phyloP scores from a whole-genome alignment of 2,797 vertebrate genomes.

The Spinus olivaceus region DNA sequence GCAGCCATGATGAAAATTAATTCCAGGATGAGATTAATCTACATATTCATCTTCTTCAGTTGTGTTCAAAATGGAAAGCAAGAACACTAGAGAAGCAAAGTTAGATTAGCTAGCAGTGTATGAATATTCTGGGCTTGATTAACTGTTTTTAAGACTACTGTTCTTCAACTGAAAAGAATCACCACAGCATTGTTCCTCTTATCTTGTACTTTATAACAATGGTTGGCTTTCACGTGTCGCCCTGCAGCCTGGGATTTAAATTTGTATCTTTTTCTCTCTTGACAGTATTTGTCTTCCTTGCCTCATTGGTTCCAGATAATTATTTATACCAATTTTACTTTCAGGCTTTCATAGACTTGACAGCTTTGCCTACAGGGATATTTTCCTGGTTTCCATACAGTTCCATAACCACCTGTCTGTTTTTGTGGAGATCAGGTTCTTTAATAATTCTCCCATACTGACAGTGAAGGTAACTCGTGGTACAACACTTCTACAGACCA shows the following conservation, averaged over 20 bases:
- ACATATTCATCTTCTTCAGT: constrained; percentile 14
- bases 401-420: neutral
- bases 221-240: neutral
- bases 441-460: neutral
- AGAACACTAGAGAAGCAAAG: neutral
- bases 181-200: neutral
- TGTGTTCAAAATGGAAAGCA: neutral
- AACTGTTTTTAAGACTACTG: neutral
- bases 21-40: constrained; percentile 20
- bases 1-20: constrained; percentile 41
- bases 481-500: neutral
- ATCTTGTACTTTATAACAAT: neutral
- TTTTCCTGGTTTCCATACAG: neutral
- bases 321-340: constrained; percentile 59
- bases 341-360: constrained; percentile 40
- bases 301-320: constrained; percentile 49
- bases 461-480: neutral
- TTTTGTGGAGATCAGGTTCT: neutral
- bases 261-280: constrained; percentile 12
- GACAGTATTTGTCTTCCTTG: constrained; percentile 12
- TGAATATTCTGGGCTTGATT: constrained; percentile 28
- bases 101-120: neutral
- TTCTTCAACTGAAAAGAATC: neutral
- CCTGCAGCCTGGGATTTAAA: neutral
- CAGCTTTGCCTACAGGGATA: constrained; percentile 5